phyloP scores from a whole-genome alignment of 1,140 invertebrate species.

The Hylaeus volcanicus region DNA sequence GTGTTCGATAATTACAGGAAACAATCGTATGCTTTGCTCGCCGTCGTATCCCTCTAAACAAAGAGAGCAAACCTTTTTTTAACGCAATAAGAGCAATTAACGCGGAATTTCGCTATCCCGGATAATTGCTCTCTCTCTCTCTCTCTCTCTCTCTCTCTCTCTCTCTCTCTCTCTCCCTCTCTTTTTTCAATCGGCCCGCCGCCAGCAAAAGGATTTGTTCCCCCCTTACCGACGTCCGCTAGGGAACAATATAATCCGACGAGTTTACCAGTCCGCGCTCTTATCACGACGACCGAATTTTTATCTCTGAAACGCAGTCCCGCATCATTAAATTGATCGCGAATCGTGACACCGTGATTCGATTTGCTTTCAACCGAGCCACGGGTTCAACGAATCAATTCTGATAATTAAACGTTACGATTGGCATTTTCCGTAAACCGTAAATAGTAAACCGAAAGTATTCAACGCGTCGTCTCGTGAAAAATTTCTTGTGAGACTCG shows the following conservation, averaged over 20 bases:
- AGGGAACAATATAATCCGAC: conserved; percentile 58
- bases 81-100: conserved; percentile 11
- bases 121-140: conserved; percentile 33
- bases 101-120: conserved; percentile 36
- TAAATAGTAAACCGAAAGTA: too few species aligned
- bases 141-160: neutral
- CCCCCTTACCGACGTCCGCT: conserved; percentile 3
- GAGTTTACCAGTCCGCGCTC: conserved; percentile 42
- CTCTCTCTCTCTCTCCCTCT: neutral
- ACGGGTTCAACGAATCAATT: conserved; percentile 3
- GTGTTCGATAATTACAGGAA: neutral
- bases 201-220: conserved; percentile 49
- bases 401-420: conserved; percentile 16
- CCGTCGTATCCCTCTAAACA: neutral
- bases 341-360: conserved; percentile 34
- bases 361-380: conserved; percentile 27
- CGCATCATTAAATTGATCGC: conserved; percentile 48
- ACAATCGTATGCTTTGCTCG: conserved; percentile 1
- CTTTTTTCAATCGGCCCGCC: conserved; percentile 40
- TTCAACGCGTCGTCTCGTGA: too few species aligned
- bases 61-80: conserved; percentile 3
- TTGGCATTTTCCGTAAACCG: too few species aligned
- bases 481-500: too few species aligned
- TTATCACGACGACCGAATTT: conserved; percentile 53
- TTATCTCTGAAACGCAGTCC: conserved; percentile 46